These are phyloP conservation scores for Rhinolophus sinicus DNA, from an alignment of 2,113 vertebrate species.

Conservation along the genomic window DNA sequence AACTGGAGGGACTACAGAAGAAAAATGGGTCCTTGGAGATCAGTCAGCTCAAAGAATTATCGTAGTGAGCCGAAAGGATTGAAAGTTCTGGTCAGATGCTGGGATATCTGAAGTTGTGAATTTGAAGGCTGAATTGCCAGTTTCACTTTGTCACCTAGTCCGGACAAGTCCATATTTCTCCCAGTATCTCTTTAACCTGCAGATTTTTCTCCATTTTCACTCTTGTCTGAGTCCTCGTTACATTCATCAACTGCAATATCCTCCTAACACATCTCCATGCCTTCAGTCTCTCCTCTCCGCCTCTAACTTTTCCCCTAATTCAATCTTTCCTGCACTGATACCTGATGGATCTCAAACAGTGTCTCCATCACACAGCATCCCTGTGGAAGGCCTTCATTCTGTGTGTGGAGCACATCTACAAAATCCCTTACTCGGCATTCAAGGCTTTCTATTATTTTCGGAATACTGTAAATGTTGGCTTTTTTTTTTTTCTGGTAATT, in stretches of 20 bases:
- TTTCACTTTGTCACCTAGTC: neutral
- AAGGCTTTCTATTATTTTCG: neutral
- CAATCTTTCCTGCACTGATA: neutral
- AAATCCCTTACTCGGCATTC: neutral
- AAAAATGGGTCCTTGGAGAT: neutral
- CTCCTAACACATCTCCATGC: neutral
- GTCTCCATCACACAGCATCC: neutral
- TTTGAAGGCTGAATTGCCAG: neutral
- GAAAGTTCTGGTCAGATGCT: neutral
- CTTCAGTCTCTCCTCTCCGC: neutral
- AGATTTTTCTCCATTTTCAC: neutral
- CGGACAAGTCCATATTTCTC: neutral
- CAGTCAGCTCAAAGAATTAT: neutral
- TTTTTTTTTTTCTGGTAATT: slow-evolving; percentile 19
- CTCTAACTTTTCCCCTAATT: neutral
- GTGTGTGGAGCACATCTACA: neutral
- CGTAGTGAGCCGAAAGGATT: no score
- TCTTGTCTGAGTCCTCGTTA: neutral
- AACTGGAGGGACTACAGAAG: neutral
- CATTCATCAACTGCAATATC: neutral
- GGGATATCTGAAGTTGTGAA: neutral
- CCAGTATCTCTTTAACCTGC: neutral
- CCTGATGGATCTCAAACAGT: neutral
- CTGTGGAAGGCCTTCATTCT: neutral
- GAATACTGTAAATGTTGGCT: neutral